Base-by-base conservation (phyloP, 2,113 vertebrate species). In the Nibea coibor region DNA sequence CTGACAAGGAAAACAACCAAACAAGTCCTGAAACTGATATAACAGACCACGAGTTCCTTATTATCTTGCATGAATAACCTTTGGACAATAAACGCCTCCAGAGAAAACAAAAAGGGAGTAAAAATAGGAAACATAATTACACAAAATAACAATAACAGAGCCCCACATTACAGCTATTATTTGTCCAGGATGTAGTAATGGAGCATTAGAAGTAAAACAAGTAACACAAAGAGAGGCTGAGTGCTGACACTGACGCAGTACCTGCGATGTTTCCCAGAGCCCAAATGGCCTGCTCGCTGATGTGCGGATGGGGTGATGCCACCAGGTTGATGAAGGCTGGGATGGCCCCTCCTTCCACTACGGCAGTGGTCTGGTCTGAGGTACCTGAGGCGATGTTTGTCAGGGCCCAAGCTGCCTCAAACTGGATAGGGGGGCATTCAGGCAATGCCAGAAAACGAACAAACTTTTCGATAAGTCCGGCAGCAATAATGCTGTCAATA, bases 201-300 rank as follows among this genome's bases (percentile, higher is more conserved):
- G 15, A 24, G 8, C 4, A 47, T n/a, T 4, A 31, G 17, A 50
- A 58, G 10, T 72, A 10, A 67, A 66, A 31, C 20, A 48, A 71
- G 48, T 3, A 11, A 10, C 17, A 48, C 12, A 82, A 15, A 58
- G 61, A 65, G 58, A 31, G 3, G 15, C 3, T 6, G n/a, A 26
- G 53, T 39, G 39, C 47, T 16, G 20, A 50, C 10, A 50, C 9
- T 10, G n/a, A n/a, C n/a, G 63, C 31, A 43, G 48, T 95, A 98
- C 97, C 97, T 94, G 97, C 97, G 61, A 98, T 99, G 61, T 98
- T 98, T 50, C 97, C 97, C 11, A 99, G 74, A 1, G 97, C 97
- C 96, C 97, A 99, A 43, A 98, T 95, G 65, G 97, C 97, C 89
- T 98, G 97, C 89, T 98, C 97, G 54, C 96, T 97, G 93, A 98